phyloP scores from a whole-genome alignment of 2,113 vertebrate species.

The Neoarius graeffei region DNA sequence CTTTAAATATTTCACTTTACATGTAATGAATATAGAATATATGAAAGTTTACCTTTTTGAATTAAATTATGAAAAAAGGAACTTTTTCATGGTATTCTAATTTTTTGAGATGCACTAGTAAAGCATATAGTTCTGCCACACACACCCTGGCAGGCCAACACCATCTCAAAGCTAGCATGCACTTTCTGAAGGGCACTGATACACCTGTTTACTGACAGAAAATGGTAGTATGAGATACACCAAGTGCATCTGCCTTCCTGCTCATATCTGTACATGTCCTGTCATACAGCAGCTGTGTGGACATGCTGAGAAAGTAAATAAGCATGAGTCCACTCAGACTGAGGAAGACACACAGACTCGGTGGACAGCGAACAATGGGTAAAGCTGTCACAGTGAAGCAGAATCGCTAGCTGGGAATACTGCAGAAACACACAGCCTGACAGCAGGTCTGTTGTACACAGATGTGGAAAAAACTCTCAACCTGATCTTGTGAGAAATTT shows the following conservation, averaged over 20 bases:
- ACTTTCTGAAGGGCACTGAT: background rate
- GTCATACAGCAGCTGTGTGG: constrained; percentile 29
- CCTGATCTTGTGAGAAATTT: background rate
- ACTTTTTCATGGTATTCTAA: no score
- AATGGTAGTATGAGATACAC: constrained; percentile 24
- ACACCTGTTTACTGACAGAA: constrained; percentile 50
- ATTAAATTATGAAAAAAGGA: no score
- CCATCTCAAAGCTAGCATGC: background rate
- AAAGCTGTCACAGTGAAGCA: constrained; percentile 10
- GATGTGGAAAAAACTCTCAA: background rate
- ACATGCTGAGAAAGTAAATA: constrained; percentile 51
- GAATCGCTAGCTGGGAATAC: constrained; percentile 17
- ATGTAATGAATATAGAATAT: no score
- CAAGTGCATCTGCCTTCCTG: constrained; percentile 13
- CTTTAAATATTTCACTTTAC: no score
- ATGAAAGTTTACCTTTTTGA: no score
- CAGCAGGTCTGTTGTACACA: constrained; percentile 11
- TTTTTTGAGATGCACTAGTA: no score
- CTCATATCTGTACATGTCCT: constrained; percentile 39
- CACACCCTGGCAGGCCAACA: background rate
- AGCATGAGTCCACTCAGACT: constrained; percentile 32
- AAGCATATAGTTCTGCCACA: background rate
- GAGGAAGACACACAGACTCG: constrained; percentile 13
- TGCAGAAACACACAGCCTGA: background rate
- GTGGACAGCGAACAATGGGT: background rate